Percentiles rank a stretch among this genome's conserved stretches.
These are phyloP conservation scores for Cotesia chilonis DNA, from an alignment of 1,140 invertebrate genomes.

Conservation along the genomic window DNA sequence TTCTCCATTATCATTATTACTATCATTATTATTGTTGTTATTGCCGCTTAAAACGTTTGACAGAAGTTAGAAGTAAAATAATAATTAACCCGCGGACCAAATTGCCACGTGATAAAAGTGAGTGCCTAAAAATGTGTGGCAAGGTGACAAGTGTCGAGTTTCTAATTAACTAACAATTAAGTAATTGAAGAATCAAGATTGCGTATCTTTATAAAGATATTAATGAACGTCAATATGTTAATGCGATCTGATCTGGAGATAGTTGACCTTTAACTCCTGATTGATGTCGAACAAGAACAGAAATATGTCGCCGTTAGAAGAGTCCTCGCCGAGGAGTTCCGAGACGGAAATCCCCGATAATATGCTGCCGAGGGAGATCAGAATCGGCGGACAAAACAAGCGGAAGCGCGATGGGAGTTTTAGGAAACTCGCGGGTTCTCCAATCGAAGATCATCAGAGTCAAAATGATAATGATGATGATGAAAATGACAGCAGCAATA, in stretches of 20 bases:
- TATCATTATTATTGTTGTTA: not conserved
- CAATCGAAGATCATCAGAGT: not conserved
- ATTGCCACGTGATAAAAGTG: constrained; percentile 1
- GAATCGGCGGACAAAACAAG: constrained; percentile 43
- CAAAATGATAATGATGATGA: constrained; percentile 25
- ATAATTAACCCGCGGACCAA: too few relatives aligned
- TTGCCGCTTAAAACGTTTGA: not conserved
- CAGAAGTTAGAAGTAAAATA: not conserved
- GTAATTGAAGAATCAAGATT: too few relatives aligned
- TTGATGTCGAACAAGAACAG: constrained; percentile 50
- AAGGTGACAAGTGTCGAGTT: too few relatives aligned
- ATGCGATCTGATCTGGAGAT: too few relatives aligned
- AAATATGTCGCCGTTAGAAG: constrained; percentile 61
- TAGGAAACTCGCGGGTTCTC: constrained; percentile 56
- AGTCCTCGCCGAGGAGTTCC: constrained; percentile 58
- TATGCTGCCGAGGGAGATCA: constrained; percentile 61
- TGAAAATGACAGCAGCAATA: not conserved
- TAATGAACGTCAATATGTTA: too few relatives aligned
- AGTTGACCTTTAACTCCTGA: not conserved
- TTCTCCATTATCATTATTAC: constrained; percentile 8
- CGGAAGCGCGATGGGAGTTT: constrained; percentile 58
- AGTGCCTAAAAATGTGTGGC: not conserved
- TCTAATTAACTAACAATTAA: too few relatives aligned
- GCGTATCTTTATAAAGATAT: too few relatives aligned
- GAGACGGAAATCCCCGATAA: constrained; percentile 60